Base-by-base conservation (phyloP, 2,113 vertebrate genomes). In the Notothenia rossii region DNA sequence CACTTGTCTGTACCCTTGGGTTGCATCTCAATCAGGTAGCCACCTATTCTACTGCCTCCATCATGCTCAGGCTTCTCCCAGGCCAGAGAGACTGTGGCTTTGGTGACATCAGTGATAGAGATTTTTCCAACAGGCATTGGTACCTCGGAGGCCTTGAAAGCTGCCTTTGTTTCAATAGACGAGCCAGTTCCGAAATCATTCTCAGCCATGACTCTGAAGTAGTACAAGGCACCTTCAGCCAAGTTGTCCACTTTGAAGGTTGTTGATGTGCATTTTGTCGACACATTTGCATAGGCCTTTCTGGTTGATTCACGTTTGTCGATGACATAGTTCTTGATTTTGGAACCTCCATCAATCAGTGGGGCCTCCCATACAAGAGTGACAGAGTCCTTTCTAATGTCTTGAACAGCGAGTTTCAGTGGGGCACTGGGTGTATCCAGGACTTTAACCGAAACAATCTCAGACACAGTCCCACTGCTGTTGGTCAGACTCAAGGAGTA, bases 51-150 rank as follows among this genome's bases (percentile, higher is more conserved):
- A 91, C 98, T 99, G 7, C 98, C 98, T 63, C 98, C 98, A 88
- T 99, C 98, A 76, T 98, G 96, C 73, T 97, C 96, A 68, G 98
- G 98, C 93, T 99, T 99, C 84, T 99, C 98, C 98, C 98, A 99
- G 9, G 90, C 92, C 80, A 99, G 89, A 0, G 97, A 96, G 15
- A 92, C 97, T 63, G 92, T 98, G 82, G 91, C 94, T 77, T 98
- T 98, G 46, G 98, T 98, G 77, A 99, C 96, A 84, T 99, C 98
- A 2, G 94, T 97, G 70, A 99, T 95, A 4, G 92, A 96, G 53
- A 98, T 94, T 85, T 97, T 98, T 71, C 98, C 97, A 88, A 98
- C 97, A 73, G 98, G 94, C 68, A 97, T 92, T 85, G 98, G 98
- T 83, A 96, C 96, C 84, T 99, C 98, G n/a, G 98, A 96, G 58